Evolutionary conservation across 2,113 vertebrate species (phyloP).

Genomic region (Delphinapterus leucas): DNA sequence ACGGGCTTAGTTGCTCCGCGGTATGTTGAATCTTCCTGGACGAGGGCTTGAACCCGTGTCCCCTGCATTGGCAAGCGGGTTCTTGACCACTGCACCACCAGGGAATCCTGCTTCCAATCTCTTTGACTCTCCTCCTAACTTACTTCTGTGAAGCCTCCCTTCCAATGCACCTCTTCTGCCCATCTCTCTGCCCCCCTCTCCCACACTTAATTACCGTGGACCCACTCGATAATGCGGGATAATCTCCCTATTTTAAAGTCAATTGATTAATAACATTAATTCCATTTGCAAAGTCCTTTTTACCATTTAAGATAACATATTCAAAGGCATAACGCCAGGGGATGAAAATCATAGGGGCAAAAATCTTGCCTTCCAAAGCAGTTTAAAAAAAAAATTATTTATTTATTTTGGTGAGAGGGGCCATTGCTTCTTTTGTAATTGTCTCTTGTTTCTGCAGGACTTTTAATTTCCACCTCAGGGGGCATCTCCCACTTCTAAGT

Average conservation of each 20-base stretch:
- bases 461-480: neutral
- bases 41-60: too few species aligned
- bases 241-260: neutral
- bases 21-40: too few species aligned
- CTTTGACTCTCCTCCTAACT: neutral
- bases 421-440: neutral
- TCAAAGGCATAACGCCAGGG: neutral
- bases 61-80: too few species aligned
- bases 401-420: neutral
- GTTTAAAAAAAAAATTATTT: too few species aligned
- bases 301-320: neutral
- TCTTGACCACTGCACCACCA: too few species aligned
- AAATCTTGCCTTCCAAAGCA: neutral
- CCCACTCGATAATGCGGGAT: neutral
- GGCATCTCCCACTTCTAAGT: neutral
- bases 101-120: neutral
- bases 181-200: neutral
- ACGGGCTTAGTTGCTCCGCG: too few species aligned
- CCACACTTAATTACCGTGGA: accelerated
- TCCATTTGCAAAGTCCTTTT: neutral
- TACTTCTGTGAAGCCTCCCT: neutral
- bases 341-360: neutral
- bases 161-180: neutral
- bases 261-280: neutral
- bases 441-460: neutral